Conservation (phyloP, 2,113 vertebrate species). For the Candoia aspera region DNA sequence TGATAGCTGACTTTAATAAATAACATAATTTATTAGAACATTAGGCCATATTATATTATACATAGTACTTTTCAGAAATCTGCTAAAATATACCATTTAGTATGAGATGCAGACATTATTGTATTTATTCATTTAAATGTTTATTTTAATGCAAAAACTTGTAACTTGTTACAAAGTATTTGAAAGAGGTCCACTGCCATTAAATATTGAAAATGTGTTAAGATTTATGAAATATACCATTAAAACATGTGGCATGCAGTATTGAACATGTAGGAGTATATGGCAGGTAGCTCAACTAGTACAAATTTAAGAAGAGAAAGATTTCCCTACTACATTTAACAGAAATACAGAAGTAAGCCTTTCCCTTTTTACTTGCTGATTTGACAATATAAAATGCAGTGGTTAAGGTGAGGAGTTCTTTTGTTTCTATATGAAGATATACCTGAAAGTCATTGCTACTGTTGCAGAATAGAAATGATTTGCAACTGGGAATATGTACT, state of each 20-base stretch:
- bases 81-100: neutral
- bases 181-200: neutral
- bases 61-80: neutral
- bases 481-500: neutral
- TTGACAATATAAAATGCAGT: neutral
- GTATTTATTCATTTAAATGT: slow-evolving; percentile 4
- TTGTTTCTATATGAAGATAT: neutral
- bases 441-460: neutral
- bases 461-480: neutral
- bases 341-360: neutral
- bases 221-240: neutral
- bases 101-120: neutral
- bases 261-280: neutral
- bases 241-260: neutral
- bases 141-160: neutral
- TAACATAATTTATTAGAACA: neutral
- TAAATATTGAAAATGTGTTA: neutral
- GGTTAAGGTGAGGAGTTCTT: neutral
- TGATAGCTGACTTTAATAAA: neutral
- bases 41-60: neutral
- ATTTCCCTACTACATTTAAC: neutral
- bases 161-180: neutral
- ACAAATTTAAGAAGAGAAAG: neutral
- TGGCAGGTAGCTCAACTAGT: neutral
- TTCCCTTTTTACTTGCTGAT: neutral